phyloP scores from a whole-genome alignment of 2,888 invertebrate genomes.

The Mimas tiliae region DNA sequence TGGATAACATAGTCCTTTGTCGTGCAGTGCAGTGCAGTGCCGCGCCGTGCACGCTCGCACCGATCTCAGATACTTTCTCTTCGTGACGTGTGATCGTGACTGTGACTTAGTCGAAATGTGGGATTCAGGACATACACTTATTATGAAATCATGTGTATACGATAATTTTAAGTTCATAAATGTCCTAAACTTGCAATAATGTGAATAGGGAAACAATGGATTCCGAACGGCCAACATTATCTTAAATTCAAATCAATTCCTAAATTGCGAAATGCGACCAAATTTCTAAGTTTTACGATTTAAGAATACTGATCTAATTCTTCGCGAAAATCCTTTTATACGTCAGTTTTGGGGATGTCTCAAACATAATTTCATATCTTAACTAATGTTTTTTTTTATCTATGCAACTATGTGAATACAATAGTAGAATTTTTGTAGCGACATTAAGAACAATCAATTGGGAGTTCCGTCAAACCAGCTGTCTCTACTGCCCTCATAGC shows the following conservation, averaged over 20 bases:
- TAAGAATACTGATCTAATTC: constrained; percentile 51
- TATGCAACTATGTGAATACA: too few relatives aligned
- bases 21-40: constrained; percentile 1
- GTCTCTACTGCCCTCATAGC: too few relatives aligned
- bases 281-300: constrained; percentile 52
- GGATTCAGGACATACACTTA: constrained; percentile 12
- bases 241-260: constrained; percentile 56
- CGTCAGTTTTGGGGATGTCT: constrained; percentile 14
- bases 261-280: constrained; percentile 62
- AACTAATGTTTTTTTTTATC: background rate
- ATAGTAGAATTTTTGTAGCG: too few relatives aligned
- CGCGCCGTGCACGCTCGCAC: constrained; percentile 60
- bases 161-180: constrained; percentile 22
- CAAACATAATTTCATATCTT: background rate
- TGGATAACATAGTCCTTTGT: constrained; percentile 41
- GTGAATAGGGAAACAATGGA: constrained; percentile 66
- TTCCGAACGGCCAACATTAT: constrained; percentile 61
- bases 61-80: constrained; percentile 34
- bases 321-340: constrained; percentile 42
- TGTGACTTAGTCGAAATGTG: constrained; percentile 1
- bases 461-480: too few relatives aligned
- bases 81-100: constrained; percentile 36
- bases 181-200: constrained; percentile 31
- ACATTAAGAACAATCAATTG: too few relatives aligned
- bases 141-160: constrained; percentile 28